A percentile compares a stretch with the other conserved stretches of the same genome.
These are phyloP conservation scores for Enteromius argenteus DNA, from an alignment of 2,797 vertebrate species.

Conservation along the genomic window DNA sequence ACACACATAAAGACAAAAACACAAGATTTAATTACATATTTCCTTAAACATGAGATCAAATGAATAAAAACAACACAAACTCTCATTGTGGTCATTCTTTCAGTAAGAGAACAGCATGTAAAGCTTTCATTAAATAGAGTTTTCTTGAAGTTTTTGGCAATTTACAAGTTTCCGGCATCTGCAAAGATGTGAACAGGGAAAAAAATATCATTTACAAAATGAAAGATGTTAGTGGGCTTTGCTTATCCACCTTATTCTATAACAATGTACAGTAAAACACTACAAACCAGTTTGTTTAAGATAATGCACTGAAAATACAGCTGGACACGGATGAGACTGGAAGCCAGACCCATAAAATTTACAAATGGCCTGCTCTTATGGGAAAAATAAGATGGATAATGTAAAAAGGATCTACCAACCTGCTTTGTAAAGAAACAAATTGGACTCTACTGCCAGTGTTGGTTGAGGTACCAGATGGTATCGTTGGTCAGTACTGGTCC, in stretches of 20 bases:
- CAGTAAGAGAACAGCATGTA: constrained; percentile 30
- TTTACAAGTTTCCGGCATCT: constrained; percentile 47
- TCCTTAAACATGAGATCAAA: constrained; percentile 22
- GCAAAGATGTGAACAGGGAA: constrained; percentile 39
- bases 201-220: background rate
- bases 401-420: background rate
- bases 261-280: background rate
- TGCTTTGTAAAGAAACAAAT: constrained; percentile 20
- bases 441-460: constrained; percentile 85
- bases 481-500: constrained; percentile 88
- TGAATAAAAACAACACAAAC: constrained; percentile 33
- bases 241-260: background rate
- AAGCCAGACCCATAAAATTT: background rate
- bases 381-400: background rate
- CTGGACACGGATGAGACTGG: background rate
- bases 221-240: background rate
- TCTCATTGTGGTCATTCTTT: constrained; percentile 23
- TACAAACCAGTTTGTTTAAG: background rate
- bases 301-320: background rate
- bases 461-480: constrained; percentile 88
- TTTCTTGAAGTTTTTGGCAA: constrained; percentile 54
- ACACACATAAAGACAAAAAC: constrained; percentile 13
- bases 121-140: constrained; percentile 59
- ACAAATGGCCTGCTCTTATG: background rate
- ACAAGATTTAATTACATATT: constrained; percentile 20